phyloP scores from a whole-genome alignment of 2,797 vertebrate genomes.

The Coregonus ussuriensis region DNA sequence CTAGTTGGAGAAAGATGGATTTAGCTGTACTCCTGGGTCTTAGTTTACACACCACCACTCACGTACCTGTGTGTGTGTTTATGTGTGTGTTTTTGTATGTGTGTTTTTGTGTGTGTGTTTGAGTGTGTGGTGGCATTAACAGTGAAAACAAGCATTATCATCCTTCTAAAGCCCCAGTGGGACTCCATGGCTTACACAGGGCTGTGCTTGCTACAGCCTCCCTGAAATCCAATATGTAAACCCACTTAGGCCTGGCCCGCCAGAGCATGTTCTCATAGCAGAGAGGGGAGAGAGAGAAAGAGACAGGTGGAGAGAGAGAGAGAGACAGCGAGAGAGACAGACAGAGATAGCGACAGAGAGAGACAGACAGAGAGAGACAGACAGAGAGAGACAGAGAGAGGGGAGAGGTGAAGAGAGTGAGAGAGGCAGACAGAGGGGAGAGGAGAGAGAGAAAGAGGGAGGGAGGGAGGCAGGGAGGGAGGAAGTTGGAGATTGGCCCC shows the following conservation, averaged over 20 bases:
- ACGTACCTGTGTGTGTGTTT: constrained; percentile 12
- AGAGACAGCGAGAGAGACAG: constrained; percentile 16
- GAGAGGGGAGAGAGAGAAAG: constrained; percentile 20
- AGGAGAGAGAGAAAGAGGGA: not conserved
- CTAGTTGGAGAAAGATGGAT: constrained; percentile 63
- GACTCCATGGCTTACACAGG: constrained; percentile 67
- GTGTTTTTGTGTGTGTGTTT: constrained; percentile 12
- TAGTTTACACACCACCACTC: constrained; percentile 4
- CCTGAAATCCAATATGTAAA: constrained; percentile 81
- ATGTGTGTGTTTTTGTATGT: constrained; percentile 33
- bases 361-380: constrained; percentile 28
- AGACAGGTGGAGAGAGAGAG: constrained; percentile 22
- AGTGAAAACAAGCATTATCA: constrained; percentile 77
- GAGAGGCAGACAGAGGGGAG: not conserved
- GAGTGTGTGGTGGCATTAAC: constrained; percentile 63
- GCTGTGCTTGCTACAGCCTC: constrained; percentile 52
- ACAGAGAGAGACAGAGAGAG: constrained; percentile 32
- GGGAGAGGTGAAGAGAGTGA: not conserved
- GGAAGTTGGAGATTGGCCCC: not conserved
- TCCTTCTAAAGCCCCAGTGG: constrained; percentile 71
- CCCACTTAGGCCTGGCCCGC: constrained; percentile 69
- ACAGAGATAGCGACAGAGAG: constrained; percentile 36
- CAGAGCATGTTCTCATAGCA: constrained; percentile 48
- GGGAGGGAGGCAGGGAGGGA: not conserved
- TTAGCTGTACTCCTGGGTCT: constrained; percentile 55